Evolutionary conservation across 53 echinoderm and acorn worm species (phyloP).

Genomic region (Mesocentrotus franciscanus): DNA sequence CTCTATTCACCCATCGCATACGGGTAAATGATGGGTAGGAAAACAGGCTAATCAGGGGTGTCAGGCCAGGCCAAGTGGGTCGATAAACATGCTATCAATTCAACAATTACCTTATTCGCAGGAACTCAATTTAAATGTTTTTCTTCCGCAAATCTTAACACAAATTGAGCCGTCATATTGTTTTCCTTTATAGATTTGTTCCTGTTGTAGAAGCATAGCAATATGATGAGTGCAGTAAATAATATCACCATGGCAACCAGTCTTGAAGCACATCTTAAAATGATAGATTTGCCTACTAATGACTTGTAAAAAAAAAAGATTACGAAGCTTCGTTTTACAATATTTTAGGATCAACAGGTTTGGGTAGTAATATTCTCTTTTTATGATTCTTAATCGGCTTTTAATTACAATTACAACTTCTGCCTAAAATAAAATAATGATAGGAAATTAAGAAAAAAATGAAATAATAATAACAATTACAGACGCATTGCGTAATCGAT

Average conservation of each 20-base stretch:
- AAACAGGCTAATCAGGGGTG: background rate
- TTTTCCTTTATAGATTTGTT: background rate
- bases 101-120: background rate
- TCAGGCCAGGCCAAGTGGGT: background rate
- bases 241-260: background rate
- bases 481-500: no score
- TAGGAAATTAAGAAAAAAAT: no score
- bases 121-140: constrained; percentile 9
- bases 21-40: background rate
- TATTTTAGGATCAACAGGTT: no score
- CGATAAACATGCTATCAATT: constrained; percentile 24
- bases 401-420: no score
- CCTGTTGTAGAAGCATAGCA: background rate
- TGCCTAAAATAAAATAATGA: no score
- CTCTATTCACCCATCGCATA: background rate
- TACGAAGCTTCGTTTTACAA: background rate
- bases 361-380: no score
- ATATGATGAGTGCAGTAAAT: background rate
- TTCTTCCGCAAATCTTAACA: background rate
- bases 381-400: no score
- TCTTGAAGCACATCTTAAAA: background rate
- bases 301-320: background rate
- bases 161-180: constrained; percentile 1
- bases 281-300: background rate
- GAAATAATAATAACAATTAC: no score